These are phyloP conservation scores for Danaus plexippus DNA, from an alignment of 1,140 invertebrate genomes.

Conservation along the genomic window DNA sequence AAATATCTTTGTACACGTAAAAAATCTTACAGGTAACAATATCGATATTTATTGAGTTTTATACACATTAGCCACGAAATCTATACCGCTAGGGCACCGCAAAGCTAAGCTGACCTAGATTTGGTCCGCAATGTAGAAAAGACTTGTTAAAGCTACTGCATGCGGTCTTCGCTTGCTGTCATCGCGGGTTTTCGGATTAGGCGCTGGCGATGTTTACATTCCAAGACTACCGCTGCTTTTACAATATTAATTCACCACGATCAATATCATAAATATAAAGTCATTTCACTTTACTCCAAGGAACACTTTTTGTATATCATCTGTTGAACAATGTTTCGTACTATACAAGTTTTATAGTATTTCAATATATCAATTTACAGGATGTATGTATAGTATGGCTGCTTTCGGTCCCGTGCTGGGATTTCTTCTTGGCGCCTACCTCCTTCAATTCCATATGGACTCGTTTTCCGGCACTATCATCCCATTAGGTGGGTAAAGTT, in stretches of 20 bases:
- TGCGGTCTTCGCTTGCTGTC: slow-evolving; percentile 24
- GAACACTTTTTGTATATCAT: too few relatives aligned
- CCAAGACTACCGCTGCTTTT: too few relatives aligned
- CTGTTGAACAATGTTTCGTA: too few relatives aligned
- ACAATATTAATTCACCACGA: too few relatives aligned
- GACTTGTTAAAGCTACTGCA: slow-evolving; percentile 30
- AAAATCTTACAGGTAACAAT: too few relatives aligned
- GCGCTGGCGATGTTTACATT: too few relatives aligned
- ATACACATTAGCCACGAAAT: slow-evolving; percentile 34
- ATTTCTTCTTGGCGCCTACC: slow-evolving; percentile 90
- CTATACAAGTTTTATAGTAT: too few relatives aligned
- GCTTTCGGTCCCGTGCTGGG: slow-evolving; percentile 94
- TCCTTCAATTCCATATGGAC: slow-evolving; percentile 92
- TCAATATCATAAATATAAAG: too few relatives aligned
- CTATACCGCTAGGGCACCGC: slow-evolving; percentile 27
- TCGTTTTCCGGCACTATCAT: slow-evolving; percentile 80
- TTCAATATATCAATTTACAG: slow-evolving; percentile 64
- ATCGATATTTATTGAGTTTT: too few relatives aligned
- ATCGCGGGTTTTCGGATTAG: slow-evolving; percentile 8
- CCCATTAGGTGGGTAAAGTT: slow-evolving; percentile 75
- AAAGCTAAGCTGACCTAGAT: slow-evolving; percentile 49
- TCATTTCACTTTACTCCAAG: too few relatives aligned
- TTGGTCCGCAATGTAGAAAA: slow-evolving; percentile 33
- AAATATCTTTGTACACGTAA: too few relatives aligned
- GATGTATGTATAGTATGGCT: slow-evolving; percentile 93